Percentiles rank a stretch among this genome's conserved stretches.
These are phyloP conservation scores for Hipposideros larvatus DNA, from an alignment of 2,797 vertebrate genomes.

Conservation along the genomic window DNA sequence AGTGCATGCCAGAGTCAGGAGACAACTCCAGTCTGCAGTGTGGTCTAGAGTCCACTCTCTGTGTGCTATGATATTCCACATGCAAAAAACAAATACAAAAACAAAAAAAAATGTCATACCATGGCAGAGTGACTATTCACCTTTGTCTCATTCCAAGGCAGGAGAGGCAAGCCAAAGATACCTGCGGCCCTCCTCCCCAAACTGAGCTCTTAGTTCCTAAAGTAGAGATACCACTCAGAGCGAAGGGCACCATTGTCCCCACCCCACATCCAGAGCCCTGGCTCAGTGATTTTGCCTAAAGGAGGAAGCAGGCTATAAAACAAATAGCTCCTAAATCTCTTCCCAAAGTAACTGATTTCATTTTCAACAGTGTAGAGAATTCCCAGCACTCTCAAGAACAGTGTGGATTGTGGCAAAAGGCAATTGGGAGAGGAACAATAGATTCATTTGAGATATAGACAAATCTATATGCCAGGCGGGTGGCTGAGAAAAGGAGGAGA, in stretches of 20 bases:
- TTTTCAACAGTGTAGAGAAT: background rate
- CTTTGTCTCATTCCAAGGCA: slow-evolving; percentile 4
- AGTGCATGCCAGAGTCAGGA: background rate
- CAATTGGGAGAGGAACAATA: background rate
- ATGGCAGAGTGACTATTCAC: background rate
- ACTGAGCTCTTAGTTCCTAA: background rate
- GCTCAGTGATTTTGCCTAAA: background rate
- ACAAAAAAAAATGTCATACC: background rate
- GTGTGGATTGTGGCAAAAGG: background rate
- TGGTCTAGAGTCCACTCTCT: background rate
- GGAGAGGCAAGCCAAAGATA: background rate
- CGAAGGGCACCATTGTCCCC: background rate
- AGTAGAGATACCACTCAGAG: background rate
- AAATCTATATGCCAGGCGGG: background rate
- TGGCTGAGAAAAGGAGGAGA: background rate
- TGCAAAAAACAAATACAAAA: background rate
- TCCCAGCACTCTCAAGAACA: background rate
- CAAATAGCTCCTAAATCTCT: background rate
- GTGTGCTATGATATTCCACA: background rate
- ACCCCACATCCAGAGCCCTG: background rate
- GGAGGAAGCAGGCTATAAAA: background rate
- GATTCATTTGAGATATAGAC: background rate
- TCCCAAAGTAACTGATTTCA: background rate
- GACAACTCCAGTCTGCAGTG: background rate
- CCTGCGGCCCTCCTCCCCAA: background rate